Percentiles rank a stretch among this genome's conserved stretches.
Conservation (phyloP, 2,888 invertebrate genomes). For the Ochropacha duplaris region DNA sequence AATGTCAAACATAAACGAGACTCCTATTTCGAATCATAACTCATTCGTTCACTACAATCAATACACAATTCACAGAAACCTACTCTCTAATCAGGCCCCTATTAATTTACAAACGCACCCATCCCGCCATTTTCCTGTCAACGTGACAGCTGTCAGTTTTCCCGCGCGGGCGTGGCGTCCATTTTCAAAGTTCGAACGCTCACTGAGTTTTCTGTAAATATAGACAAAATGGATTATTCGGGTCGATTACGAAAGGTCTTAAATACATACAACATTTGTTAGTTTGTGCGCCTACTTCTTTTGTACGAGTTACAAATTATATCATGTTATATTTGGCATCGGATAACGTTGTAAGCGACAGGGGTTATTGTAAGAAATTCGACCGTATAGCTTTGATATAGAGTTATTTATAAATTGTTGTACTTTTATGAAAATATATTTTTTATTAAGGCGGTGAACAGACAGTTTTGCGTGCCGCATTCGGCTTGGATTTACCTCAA, state of each 20-base stretch:
- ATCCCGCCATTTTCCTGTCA: slow-evolving; percentile 20
- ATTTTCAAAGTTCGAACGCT: slow-evolving; percentile 31
- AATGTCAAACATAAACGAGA: too few species aligned
- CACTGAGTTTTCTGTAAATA: slow-evolving; percentile 36
- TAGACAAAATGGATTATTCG: slow-evolving; percentile 20
- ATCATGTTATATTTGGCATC: slow-evolving; percentile 8
- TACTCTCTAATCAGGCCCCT: slow-evolving; percentile 13
- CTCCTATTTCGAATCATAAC: background rate
- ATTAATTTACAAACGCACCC: slow-evolving; percentile 11
- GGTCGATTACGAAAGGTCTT: slow-evolving; percentile 18
- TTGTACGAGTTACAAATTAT: slow-evolving; percentile 24
- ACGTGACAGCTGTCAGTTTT: slow-evolving; percentile 61
- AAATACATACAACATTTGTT: slow-evolving; percentile 21
- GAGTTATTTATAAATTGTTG: slow-evolving; percentile 9
- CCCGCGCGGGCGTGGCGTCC: slow-evolving; percentile 48
- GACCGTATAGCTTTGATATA: slow-evolving; percentile 1
- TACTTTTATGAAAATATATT: background rate
- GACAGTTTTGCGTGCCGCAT: slow-evolving; percentile 32
- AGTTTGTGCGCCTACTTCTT: slow-evolving; percentile 24
- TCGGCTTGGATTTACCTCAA: slow-evolving; percentile 25
- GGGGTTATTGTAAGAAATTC: slow-evolving; percentile 8
- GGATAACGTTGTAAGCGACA: slow-evolving; percentile 10
- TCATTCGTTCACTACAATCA: background rate
- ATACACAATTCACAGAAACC: background rate
- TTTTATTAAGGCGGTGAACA: slow-evolving; percentile 12